Evolutionary conservation across 2,113 vertebrate species (phyloP), one percentile per base, ranked within the genome.

Genomic region (Anarhynchus alexandrinus): DNA sequence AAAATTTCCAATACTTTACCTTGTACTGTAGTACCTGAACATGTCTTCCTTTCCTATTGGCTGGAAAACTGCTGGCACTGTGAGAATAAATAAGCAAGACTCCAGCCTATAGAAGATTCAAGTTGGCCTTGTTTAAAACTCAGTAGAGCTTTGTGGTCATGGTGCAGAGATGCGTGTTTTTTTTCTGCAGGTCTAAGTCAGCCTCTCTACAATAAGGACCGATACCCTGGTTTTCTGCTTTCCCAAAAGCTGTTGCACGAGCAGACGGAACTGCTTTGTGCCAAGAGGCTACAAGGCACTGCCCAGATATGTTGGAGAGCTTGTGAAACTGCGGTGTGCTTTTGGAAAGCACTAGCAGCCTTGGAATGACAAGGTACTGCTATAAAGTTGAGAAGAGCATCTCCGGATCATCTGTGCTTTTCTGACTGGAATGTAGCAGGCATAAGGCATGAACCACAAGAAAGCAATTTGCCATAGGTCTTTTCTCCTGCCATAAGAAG

Each of bases 341-440:
- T 89, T 72, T 89, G 95, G 74, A 91, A 93, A 85, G 77, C 65
- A 30, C 49, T 72, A 34, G 43, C 49, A 90, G 91, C 45, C 78
- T 66, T 54, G 88, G 83, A 66, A 91, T 61, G 77, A 88, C 0
- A 17, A 72, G 73, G 51, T 87, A 27, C 52, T 59, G 49, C 88
- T 81, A 22, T 87, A 10, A 90, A 88, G 62, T 58, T 62, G 87
- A 77, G 72, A 77, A 71, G 43, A 89, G 52, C 65, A 76, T 59
- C 78, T 79, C 74, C 32, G 9, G 19, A 69, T 91, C 73, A 61
- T 55, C 49, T 32, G 40, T 67, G 61, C 66, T 79, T 62, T 87
- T 45, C 80, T 72, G 40, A 81, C 40, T 62, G 77, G 72, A 38
- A 29, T 3, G 43, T 0, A 51, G 72, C 65, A 51, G 81, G 47